Evolutionary conservation across 2,888 invertebrate genomes (phyloP).

Genomic region (Xylocampa areola): DNA sequence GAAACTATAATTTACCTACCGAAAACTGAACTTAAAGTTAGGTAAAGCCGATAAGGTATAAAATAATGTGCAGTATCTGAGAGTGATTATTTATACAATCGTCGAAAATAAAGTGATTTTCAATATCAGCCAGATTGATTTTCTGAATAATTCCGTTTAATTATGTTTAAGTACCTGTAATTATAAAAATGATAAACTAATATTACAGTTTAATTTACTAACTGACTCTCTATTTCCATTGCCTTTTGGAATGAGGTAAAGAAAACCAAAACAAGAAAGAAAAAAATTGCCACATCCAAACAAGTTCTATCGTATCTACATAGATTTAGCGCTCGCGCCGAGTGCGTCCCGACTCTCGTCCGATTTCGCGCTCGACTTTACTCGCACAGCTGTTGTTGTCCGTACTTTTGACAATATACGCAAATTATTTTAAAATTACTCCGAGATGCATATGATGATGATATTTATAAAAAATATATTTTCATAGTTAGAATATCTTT

Average conservation of each 20-base stretch:
- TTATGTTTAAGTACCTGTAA: too few species aligned
- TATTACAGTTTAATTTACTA: too few species aligned
- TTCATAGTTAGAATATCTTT: too few species aligned
- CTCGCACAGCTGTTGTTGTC: constrained; percentile 75
- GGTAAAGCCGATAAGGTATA: neutral
- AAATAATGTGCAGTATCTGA: too few species aligned
- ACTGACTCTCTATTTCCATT: too few species aligned
- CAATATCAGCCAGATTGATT: too few species aligned
- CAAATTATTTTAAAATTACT: constrained; percentile 41
- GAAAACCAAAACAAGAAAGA: too few species aligned
- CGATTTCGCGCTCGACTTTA: constrained; percentile 80
- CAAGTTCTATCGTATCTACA: neutral
- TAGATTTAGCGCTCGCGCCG: constrained; percentile 1
- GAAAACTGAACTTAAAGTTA: neutral
- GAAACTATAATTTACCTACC: constrained; percentile 27
- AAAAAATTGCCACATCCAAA: constrained; percentile 60
- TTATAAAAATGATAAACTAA: too few species aligned
- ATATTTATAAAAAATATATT: constrained; percentile 3
- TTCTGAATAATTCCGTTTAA: too few species aligned
- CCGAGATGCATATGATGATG: constrained; percentile 7
- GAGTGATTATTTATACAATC: too few species aligned
- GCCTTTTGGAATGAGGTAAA: too few species aligned
- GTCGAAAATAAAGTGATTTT: too few species aligned
- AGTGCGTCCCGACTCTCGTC: constrained; percentile 31
- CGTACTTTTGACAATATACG: constrained; percentile 59